Conservation (phyloP, 2,888 invertebrate species). For the Eutolmus rufibarbis region DNA sequence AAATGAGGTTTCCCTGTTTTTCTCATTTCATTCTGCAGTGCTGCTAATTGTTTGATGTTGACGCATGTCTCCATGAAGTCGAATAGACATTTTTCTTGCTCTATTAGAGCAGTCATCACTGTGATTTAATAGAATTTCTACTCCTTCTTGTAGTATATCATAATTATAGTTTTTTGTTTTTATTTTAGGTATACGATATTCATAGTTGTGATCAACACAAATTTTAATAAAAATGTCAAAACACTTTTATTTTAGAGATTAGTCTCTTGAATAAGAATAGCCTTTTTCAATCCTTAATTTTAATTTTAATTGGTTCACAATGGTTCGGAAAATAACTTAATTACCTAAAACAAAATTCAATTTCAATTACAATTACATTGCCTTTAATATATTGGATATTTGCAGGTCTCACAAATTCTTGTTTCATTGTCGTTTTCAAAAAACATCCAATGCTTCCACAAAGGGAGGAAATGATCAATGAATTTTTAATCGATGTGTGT, state of each 20-base stretch:
- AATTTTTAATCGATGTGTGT: slow-evolving; percentile 42
- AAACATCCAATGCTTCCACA: neutral
- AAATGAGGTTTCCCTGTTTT: neutral
- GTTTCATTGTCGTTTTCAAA: neutral
- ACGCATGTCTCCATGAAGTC: neutral
- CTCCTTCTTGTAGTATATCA: neutral
- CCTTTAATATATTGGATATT: neutral
- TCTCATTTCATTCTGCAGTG: neutral
- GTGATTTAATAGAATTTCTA: neutral
- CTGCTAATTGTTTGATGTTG: neutral
- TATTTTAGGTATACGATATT: neutral
- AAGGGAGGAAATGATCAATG: slow-evolving; percentile 38
- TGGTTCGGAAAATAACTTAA: too few relatives aligned
- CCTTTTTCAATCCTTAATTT: neutral
- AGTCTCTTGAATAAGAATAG: neutral
- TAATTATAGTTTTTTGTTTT: neutral
- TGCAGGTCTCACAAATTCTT: neutral
- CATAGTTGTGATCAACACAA: neutral
- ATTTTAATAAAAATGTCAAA: neutral
- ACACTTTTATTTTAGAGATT: neutral
- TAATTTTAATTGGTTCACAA: too few relatives aligned
- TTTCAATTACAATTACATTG: neutral
- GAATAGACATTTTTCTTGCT: neutral
- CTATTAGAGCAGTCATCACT: neutral
- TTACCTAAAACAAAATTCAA: too few relatives aligned